These are phyloP conservation scores for Acanthurus leucopareius DNA, from an alignment of 2,797 vertebrate species.

Conservation along the genomic window DNA sequence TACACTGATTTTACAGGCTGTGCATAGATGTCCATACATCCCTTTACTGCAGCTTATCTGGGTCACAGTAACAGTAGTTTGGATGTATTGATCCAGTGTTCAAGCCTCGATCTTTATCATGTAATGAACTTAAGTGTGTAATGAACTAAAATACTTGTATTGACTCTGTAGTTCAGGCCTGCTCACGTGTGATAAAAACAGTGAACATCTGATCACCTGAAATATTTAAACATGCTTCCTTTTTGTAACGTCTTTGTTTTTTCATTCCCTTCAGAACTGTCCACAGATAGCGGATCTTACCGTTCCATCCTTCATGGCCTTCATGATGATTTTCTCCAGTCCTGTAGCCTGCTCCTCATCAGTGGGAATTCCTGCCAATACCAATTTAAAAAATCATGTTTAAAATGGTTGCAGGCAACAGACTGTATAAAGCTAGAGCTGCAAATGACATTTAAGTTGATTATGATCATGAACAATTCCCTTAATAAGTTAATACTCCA, in stretches of 20 bases:
- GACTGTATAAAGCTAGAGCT: no score
- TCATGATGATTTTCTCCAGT: slow-evolving; percentile 86
- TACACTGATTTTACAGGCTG: no score
- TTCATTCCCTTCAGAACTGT: no score
- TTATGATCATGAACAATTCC: no score
- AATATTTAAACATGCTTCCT: no score
- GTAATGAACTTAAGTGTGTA: background rate
- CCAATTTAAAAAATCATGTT: no score
- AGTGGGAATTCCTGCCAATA: slow-evolving; percentile 85
- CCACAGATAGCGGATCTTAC: slow-evolving; percentile 12
- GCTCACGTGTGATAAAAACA: background rate
- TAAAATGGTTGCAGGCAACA: no score
- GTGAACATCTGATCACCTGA: no score
- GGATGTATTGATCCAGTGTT: background rate
- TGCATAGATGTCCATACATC: background rate
- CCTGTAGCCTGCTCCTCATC: slow-evolving; percentile 92
- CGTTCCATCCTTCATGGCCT: slow-evolving; percentile 81
- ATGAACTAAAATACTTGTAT: background rate
- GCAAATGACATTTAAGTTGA: no score
- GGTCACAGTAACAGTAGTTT: background rate
- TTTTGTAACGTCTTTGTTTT: background rate
- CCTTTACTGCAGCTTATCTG: background rate
- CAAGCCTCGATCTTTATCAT: background rate
- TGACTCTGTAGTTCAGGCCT: background rate
- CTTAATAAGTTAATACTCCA: no score